Evolutionary conservation across 2,888 invertebrate species (phyloP), one percentile per base, ranked within the genome.

Genomic region (Drosophila flavopinicola): DNA sequence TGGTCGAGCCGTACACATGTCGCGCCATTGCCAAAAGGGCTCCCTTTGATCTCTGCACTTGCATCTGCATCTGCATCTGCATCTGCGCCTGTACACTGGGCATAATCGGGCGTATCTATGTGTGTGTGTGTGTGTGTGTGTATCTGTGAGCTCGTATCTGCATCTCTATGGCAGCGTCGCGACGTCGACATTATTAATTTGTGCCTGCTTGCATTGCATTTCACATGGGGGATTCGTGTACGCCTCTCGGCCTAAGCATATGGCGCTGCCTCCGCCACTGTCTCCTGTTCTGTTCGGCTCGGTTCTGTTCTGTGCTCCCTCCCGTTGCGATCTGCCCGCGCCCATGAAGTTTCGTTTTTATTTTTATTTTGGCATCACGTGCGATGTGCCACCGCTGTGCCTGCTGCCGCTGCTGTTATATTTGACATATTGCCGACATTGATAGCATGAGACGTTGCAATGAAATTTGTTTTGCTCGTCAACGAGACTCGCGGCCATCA

Each of bases 391-490:
- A 27, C 63, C 32, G 51, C 49, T 61, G 57, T 59, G 44, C 38
- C 67, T 61, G 37, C 44, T 56, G 38, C 38, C 42, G 25, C 56
- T 71, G 53, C 53, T 48, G 71, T 67, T 87, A 69, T 52, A 48
- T 65, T 70, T 85, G 77, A 85, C 77, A 79, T 77, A 83, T 85
- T 75, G 85, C 70, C 79, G 75, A 75, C 87, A 85, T 78, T 83
- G 85, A 85, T 77, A 78, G 86, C 65, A 83, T 54, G 77, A 83
- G 77, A 82, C 74, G 83, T 76, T 78, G 88, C 85, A 82, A 70
- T 72, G 85, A 79, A 83, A 88, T 86, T 88, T 74, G 85, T 79
- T 78, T 68, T 72, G 77, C 83, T 79, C 85, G 79, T 88, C 87
- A 87, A 73, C 79, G 64, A 73, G 69, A 73, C 70, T 42, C 63